These are phyloP conservation scores for Strigamia crassipes DNA, from an alignment of 2,888 invertebrate genomes.

Conservation along the genomic window DNA sequence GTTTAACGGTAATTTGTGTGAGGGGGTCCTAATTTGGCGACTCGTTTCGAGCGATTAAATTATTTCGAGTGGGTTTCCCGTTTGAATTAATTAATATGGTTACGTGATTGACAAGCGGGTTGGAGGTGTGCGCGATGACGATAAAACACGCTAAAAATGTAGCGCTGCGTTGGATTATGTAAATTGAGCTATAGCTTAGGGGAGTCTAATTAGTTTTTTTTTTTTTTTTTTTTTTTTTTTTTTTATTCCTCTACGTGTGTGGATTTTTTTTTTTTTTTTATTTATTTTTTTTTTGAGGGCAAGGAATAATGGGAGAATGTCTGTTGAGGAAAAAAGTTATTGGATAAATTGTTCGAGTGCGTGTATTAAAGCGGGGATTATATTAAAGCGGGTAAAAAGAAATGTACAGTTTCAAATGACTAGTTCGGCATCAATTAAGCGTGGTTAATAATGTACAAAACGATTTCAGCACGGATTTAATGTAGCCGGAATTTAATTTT, in stretches of 20 bases:
- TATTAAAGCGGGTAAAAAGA: neutral
- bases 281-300: constrained; percentile 11
- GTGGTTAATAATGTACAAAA: too few relatives aligned
- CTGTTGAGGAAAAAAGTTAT: neutral
- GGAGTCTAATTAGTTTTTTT: constrained; percentile 14
- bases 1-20: neutral
- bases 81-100: constrained; percentile 22
- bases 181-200: neutral
- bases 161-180: constrained; percentile 11
- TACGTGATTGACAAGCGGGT: neutral
- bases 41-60: neutral
- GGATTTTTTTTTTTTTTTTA: neutral
- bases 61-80: neutral
- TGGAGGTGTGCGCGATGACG: constrained; percentile 4
- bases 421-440: neutral
- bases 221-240: constrained; percentile 10
- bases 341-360: neutral
- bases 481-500: too few relatives aligned
- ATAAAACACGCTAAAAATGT: constrained; percentile 24
- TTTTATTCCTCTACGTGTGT: neutral
- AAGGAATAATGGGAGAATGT: neutral
- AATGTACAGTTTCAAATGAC: neutral
- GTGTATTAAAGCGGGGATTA: too few relatives aligned
- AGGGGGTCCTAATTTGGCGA: neutral
- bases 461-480: too few relatives aligned